Conservation (phyloP, 2,888 invertebrate species). For the Drosophila algonquin region DNA sequence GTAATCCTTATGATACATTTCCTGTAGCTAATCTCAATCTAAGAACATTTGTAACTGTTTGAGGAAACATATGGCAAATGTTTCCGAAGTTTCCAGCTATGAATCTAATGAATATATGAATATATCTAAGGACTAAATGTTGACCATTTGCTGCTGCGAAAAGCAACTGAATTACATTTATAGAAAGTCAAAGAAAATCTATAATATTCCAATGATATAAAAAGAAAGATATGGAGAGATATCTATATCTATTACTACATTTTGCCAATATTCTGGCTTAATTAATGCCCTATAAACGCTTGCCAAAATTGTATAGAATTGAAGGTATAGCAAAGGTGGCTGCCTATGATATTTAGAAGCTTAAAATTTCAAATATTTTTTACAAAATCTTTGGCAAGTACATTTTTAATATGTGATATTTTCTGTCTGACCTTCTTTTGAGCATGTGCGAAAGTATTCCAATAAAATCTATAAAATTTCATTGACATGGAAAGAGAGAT, state of each 20-base stretch:
- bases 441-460: not conserved
- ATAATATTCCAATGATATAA: not conserved
- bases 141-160: not conserved
- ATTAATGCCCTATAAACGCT: too few relatives aligned
- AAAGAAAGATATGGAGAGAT: not conserved
- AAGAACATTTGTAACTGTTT: too few relatives aligned
- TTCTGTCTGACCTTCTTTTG: too few relatives aligned
- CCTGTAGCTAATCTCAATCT: too few relatives aligned
- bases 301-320: too few relatives aligned
- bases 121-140: not conserved
- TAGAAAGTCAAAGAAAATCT: not conserved
- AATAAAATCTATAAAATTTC: not conserved
- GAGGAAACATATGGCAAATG: too few relatives aligned
- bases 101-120: not conserved
- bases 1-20: too few relatives aligned
- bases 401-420: too few relatives aligned
- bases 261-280: not conserved
- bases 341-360: too few relatives aligned
- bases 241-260: not conserved
- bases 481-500: not conserved
- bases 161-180: not conserved
- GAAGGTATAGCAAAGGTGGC: too few relatives aligned
- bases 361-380: too few relatives aligned
- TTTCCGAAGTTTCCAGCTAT: not conserved
- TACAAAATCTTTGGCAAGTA: too few relatives aligned